phyloP scores from a whole-genome alignment of 2,888 invertebrate genomes.

The Lutraria lutraria region DNA sequence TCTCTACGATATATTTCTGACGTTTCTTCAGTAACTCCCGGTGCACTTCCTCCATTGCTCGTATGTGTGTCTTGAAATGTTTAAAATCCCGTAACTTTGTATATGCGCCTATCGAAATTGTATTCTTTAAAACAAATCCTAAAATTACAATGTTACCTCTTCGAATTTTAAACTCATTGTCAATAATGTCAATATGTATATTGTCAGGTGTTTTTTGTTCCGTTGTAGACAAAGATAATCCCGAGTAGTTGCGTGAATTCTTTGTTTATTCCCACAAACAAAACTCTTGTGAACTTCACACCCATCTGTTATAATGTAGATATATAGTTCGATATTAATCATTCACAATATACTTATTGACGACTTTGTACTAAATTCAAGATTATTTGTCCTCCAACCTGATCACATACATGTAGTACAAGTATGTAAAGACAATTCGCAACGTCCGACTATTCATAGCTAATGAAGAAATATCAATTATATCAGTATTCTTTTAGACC shows the following conservation, averaged over 20 bases:
- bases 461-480: not conserved
- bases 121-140: not conserved
- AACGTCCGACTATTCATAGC: not conserved
- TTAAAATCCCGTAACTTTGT: not conserved
- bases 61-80: not conserved
- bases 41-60: slow-evolving; percentile 69
- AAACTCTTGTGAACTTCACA: not conserved
- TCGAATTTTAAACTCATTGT: not conserved
- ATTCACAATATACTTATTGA: not conserved
- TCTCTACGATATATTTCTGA: slow-evolving; percentile 63
- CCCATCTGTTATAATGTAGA: not conserved
- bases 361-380: not conserved
- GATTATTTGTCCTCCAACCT: not conserved
- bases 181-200: not conserved
- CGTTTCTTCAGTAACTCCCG: slow-evolving; percentile 67
- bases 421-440: not conserved
- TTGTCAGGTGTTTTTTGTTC: not conserved
- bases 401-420: not conserved
- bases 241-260: not conserved
- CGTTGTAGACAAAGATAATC: not conserved
- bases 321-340: not conserved
- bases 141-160: not conserved
- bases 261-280: not conserved
- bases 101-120: not conserved
- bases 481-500: not conserved